phyloP scores from a whole-genome alignment of 2,888 invertebrate genomes.

The Acleris sparsana region DNA sequence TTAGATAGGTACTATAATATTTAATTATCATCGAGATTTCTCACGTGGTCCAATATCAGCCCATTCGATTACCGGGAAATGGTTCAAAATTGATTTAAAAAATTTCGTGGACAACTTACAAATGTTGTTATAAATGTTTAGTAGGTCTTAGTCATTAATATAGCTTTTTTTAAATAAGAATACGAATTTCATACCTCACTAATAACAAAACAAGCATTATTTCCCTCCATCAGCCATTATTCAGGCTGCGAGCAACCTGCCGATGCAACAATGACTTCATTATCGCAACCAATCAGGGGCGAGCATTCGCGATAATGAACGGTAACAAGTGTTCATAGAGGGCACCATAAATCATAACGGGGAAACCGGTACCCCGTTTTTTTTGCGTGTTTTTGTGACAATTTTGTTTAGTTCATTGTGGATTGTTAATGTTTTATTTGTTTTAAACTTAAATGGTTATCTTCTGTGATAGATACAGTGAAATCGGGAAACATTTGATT shows the following conservation, averaged over 20 bases:
- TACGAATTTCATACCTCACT: constrained; percentile 1
- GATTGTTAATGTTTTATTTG: background rate
- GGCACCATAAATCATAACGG: constrained; percentile 76
- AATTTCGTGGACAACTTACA: too few species aligned
- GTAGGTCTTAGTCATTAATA: background rate
- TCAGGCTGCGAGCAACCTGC: constrained; percentile 42
- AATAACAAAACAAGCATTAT: constrained; percentile 14
- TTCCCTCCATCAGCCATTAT: constrained; percentile 28
- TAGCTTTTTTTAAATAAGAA: background rate
- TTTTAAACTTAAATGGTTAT: too few species aligned
- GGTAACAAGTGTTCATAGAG: constrained; percentile 82
- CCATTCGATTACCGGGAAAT: too few species aligned
- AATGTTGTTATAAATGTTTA: too few species aligned
- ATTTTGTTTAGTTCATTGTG: constrained; percentile 8
- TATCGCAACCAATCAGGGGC: constrained; percentile 78
- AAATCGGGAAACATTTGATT: too few species aligned
- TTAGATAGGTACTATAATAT: too few species aligned
- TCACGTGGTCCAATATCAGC: too few species aligned
- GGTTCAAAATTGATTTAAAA: too few species aligned
- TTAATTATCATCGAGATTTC: too few species aligned
- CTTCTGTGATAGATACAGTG: too few species aligned
- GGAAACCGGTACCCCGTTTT: constrained; percentile 38
- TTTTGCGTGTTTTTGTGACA: constrained; percentile 20
- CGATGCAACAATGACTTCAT: constrained; percentile 66
- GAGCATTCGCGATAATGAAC: constrained; percentile 76